A percentile compares a stretch with the other conserved stretches of the same genome.
Evolutionary conservation across 2,888 invertebrate genomes (phyloP).

Genomic region (Amiota communis): DNA sequence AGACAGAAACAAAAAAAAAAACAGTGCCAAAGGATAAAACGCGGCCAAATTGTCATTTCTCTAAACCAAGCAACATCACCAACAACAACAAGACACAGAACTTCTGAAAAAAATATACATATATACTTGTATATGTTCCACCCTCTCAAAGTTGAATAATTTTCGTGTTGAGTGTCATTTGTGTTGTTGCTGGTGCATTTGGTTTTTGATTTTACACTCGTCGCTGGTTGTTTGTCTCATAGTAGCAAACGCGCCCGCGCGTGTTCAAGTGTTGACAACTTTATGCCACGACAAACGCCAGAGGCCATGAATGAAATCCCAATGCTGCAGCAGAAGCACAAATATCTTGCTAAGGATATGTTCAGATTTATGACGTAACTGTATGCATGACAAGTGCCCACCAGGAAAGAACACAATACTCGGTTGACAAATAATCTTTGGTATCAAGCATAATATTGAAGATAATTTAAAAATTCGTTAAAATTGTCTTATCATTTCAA

Average conservation of each 20-base stretch:
- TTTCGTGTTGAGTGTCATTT: slow-evolving; percentile 42
- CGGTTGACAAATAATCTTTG: background rate
- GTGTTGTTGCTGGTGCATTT: slow-evolving; percentile 37
- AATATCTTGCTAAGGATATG: background rate
- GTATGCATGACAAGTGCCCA: slow-evolving; percentile 17
- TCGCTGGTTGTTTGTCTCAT: too few relatives aligned
- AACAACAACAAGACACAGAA: slow-evolving; percentile 14
- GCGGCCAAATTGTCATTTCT: slow-evolving; percentile 21
- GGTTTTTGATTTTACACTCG: slow-evolving; percentile 43
- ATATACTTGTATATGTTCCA: too few relatives aligned
- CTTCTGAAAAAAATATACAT: background rate
- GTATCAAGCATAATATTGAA: too few relatives aligned
- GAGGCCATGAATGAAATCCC: slow-evolving; percentile 15
- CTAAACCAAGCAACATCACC: slow-evolving; percentile 19
- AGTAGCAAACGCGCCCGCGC: slow-evolving; percentile 45
- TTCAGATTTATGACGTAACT: slow-evolving; percentile 45
- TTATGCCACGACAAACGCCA: slow-evolving; percentile 34
- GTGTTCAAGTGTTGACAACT: slow-evolving; percentile 66
- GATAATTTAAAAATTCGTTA: too few relatives aligned
- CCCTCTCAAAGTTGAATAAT: slow-evolving; percentile 55
- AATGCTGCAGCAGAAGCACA: background rate
- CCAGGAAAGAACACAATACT: background rate
- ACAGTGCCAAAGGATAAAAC: slow-evolving; percentile 1
- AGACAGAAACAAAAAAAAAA: slow-evolving; percentile 6
- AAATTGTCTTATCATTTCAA: slow-evolving; percentile 14